These are phyloP conservation scores for Pelobates fuscus DNA, from an alignment of 2,113 vertebrate genomes.

Conservation along the genomic window DNA sequence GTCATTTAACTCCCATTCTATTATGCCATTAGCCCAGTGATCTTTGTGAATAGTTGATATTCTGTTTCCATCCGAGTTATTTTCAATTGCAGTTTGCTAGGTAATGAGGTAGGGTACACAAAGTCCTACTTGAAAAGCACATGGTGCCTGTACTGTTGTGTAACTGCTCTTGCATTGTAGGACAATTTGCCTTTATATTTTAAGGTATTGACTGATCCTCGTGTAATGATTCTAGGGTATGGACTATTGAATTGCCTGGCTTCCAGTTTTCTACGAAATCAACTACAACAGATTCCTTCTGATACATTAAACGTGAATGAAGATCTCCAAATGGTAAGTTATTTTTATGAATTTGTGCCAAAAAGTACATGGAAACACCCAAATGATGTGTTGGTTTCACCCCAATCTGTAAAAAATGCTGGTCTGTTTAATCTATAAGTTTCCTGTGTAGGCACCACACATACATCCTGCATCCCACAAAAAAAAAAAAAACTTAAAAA, in stretches of 20 bases:
- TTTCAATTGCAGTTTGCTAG: not conserved
- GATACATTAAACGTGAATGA: slow-evolving; percentile 32
- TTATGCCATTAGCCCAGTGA: not conserved
- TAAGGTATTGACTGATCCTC: not conserved
- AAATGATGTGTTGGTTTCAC: too few species aligned
- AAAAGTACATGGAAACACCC: not conserved
- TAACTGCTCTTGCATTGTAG: not conserved
- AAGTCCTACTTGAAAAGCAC: too few species aligned
- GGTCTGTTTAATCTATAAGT: too few species aligned
- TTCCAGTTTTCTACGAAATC: not conserved
- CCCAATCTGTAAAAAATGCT: too few species aligned
- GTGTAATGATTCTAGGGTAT: slow-evolving; percentile 16
- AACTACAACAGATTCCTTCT: slow-evolving; percentile 16
- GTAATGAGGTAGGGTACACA: too few species aligned
- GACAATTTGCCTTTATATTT: not conserved
- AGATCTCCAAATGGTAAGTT: slow-evolving; percentile 47
- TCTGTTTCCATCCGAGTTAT: not conserved
- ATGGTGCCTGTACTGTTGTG: too few species aligned
- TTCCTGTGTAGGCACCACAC: too few species aligned
- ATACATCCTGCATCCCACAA: too few species aligned
- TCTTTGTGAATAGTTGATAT: not conserved
- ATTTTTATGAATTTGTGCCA: not conserved
- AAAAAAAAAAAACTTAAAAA: too few species aligned
- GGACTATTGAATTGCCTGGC: not conserved
- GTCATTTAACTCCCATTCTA: not conserved